These are phyloP conservation scores for Napeogenes sylphis DNA, from an alignment of 2,888 invertebrate genomes.

Conservation along the genomic window DNA sequence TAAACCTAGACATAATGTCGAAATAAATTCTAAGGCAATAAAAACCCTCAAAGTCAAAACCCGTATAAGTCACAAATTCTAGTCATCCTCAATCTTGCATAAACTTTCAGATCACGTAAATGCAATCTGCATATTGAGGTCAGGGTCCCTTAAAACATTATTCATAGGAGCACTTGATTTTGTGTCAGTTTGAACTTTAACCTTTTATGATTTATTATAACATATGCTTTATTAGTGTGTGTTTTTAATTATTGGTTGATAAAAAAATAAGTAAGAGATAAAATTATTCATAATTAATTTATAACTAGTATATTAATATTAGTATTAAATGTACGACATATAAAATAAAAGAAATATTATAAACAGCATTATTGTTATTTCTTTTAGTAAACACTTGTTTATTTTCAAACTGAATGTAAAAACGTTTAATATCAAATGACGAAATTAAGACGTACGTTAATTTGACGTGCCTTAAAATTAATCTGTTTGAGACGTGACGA, in stretches of 20 bases:
- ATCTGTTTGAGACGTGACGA: conserved; percentile 49
- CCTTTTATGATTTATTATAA: neutral
- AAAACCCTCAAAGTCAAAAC: neutral
- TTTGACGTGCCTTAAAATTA: conserved; percentile 64
- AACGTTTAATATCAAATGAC: conserved; percentile 37
- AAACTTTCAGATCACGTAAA: conserved; percentile 69
- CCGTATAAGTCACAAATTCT: conserved; percentile 57
- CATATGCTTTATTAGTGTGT: no score
- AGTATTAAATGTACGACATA: no score
- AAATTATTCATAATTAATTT: no score
- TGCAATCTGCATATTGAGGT: conserved; percentile 67
- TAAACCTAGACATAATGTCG: no score
- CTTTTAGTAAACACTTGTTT: neutral
- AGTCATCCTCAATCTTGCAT: conserved; percentile 60
- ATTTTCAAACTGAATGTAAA: neutral
- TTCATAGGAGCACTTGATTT: conserved; percentile 24
- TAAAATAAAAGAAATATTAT: no score
- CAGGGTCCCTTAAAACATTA: conserved; percentile 49
- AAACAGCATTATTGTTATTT: no score
- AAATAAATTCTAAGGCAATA: neutral
- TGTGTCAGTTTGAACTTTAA: neutral
- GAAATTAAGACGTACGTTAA: conserved; percentile 54
- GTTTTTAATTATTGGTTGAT: no score
- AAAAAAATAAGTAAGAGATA: no score
- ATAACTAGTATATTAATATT: no score